A percentile compares a stretch with the other conserved stretches of the same genome.
phyloP scores from a whole-genome alignment of 2,797 vertebrate species.

The Halcyon leucocephala region DNA sequence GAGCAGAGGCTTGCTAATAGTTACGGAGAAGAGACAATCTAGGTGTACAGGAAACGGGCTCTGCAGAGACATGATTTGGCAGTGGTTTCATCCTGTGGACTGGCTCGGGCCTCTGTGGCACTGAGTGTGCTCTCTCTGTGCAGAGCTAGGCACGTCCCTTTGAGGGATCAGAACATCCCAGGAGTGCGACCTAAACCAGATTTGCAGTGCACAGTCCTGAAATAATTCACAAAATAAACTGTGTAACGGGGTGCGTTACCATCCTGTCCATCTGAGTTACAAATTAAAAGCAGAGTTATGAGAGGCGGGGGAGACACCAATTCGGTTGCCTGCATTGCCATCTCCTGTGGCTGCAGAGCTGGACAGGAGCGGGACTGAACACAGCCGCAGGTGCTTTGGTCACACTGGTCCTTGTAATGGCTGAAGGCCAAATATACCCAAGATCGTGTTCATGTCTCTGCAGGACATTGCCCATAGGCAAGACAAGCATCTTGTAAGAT shows the following conservation, averaged over 20 bases:
- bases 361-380: neutral
- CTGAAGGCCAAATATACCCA: neutral
- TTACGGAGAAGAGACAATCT: neutral
- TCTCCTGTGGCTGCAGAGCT: neutral
- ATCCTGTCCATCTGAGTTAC: neutral
- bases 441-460: neutral
- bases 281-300: neutral
- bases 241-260: neutral
- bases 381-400: neutral
- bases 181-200: neutral
- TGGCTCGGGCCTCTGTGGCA: rapidly evolving
- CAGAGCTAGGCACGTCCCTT: neutral
- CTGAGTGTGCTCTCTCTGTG: neutral
- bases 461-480: neutral
- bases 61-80: neutral
- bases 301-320: neutral
- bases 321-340: rapidly evolving
- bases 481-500: neutral
- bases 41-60: neutral
- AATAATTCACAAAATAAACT: neutral
- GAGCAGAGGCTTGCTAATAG: neutral
- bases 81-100: neutral
- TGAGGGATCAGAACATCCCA: neutral
- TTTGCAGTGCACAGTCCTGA: neutral
- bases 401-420: neutral